These are phyloP conservation scores for Anser cygnoides DNA, from an alignment of 2,113 vertebrate species.

Conservation along the genomic window DNA sequence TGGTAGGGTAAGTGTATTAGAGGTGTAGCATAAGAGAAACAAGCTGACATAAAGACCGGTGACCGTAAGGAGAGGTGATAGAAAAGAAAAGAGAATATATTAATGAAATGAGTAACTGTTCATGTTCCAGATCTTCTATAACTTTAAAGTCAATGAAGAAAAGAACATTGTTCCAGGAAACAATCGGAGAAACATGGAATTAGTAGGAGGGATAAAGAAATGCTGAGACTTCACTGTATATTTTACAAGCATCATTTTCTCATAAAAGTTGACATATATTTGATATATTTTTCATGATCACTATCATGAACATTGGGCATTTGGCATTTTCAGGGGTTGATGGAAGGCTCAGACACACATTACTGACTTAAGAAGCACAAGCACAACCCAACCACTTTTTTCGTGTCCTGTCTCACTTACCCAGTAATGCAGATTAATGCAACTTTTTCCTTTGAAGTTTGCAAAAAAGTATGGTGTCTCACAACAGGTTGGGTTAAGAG, in stretches of 20 bases:
- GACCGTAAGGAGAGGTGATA: conserved; percentile 61
- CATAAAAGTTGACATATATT: background rate
- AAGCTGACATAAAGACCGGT: conserved; percentile 64
- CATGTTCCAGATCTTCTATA: background rate
- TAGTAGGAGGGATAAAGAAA: background rate
- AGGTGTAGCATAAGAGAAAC: conserved; percentile 51
- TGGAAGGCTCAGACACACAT: accelerated
- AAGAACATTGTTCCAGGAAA: background rate
- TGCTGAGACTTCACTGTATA: background rate
- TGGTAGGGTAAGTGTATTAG: conserved; percentile 63
- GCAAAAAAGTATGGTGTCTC: background rate
- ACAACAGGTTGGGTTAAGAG: background rate
- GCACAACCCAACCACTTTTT: background rate
- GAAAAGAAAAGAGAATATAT: conserved; percentile 43
- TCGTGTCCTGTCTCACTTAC: background rate
- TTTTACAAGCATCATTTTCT: background rate
- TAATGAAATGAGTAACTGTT: conserved; percentile 52
- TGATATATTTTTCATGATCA: background rate
- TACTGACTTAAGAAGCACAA: background rate
- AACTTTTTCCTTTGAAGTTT: background rate
- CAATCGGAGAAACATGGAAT: background rate
- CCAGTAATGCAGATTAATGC: background rate
- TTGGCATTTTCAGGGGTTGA: background rate
- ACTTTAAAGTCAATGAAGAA: background rate
- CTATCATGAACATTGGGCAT: background rate